Percentiles rank a stretch among this genome's conserved stretches.
These are phyloP conservation scores for Spilogale gracilis DNA, from an alignment of 2,113 vertebrate species.

Conservation along the genomic window DNA sequence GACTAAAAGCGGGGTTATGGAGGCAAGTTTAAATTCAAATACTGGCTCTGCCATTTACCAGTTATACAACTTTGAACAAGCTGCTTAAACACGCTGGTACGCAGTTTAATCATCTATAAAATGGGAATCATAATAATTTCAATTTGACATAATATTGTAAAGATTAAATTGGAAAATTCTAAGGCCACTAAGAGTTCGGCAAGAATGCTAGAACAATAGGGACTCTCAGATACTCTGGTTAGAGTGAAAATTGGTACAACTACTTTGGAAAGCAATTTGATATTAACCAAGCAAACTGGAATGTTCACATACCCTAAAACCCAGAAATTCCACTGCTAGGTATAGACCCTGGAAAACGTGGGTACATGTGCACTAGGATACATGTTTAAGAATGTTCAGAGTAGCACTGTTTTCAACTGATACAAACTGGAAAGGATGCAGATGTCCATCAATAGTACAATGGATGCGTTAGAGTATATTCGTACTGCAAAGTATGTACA, in stretches of 20 bases:
- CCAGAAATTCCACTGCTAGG: not conserved
- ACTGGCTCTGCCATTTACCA: constrained; percentile 5
- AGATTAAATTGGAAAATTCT: constrained; percentile 20
- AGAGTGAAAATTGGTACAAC: constrained; percentile 18
- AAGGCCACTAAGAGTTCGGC: not conserved
- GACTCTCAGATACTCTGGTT: not conserved
- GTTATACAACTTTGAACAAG: not conserved
- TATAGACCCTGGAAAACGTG: not conserved
- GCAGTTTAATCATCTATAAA: constrained; percentile 9
- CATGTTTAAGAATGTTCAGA: not conserved
- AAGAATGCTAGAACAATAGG: not conserved
- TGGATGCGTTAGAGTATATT: not conserved
- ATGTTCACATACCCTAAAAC: not conserved
- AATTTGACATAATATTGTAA: constrained; percentile 45
- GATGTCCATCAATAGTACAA: not conserved
- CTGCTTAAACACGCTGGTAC: not conserved
- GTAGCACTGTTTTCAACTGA: not conserved
- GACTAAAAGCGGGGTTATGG: not conserved
- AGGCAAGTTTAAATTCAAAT: constrained; percentile 34
- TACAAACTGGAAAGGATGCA: not conserved
- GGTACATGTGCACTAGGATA: not conserved
- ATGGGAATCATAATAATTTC: constrained; percentile 22
- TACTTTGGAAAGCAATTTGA: constrained; percentile 3
- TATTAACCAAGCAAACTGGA: not conserved
- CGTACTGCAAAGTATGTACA: not conserved